Evolutionary conservation across 2,797 vertebrate species (phyloP).

Genomic region (Molossus molossus): DNA sequence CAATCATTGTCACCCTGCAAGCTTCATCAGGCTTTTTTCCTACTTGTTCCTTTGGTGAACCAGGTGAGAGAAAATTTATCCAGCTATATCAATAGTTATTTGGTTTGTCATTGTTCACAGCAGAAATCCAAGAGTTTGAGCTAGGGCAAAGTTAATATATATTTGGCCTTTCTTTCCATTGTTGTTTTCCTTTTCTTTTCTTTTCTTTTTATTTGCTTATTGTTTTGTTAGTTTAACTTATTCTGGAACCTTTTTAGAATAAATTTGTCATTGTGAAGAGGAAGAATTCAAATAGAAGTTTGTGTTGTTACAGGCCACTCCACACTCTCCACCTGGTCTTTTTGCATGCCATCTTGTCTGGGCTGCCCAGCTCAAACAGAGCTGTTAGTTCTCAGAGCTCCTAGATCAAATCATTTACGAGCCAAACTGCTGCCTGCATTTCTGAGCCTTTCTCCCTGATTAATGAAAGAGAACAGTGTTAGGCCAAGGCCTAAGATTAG

Average conservation of each 20-base stretch:
- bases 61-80: conserved; percentile 81
- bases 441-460: background rate
- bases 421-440: background rate
- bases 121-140: conserved; percentile 12
- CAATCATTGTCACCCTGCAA: conserved; percentile 77
- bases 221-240: conserved; percentile 37
- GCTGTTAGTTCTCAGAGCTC: background rate
- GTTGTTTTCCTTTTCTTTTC: background rate
- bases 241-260: conserved; percentile 32
- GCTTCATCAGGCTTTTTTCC: conserved; percentile 82
- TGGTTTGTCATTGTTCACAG: background rate
- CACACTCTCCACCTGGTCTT: background rate
- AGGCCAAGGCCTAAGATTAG: background rate
- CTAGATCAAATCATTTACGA: background rate
- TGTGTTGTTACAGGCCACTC: background rate
- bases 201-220: background rate
- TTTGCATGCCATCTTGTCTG: background rate
- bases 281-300: background rate
- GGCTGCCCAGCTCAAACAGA: background rate
- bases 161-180: conserved; percentile 15
- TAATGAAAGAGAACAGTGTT: background rate
- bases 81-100: background rate
- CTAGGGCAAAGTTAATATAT: conserved; percentile 22
- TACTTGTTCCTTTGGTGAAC: conserved; percentile 83
- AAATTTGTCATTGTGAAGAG: background rate